Evolutionary conservation across 2,888 invertebrate species (phyloP).

Genomic region (Lutraria lutraria): DNA sequence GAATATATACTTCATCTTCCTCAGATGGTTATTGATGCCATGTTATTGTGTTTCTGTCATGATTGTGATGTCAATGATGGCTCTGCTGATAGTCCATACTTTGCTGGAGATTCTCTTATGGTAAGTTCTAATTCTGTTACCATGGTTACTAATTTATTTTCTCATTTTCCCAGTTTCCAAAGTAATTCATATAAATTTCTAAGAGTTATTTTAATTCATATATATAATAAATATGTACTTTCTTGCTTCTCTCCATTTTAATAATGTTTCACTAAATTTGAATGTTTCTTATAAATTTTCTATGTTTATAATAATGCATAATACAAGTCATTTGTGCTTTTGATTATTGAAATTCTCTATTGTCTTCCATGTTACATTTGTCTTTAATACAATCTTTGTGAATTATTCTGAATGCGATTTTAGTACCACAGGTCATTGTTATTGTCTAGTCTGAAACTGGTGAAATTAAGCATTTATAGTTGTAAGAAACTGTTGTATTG

Average conservation of each 20-base stretch:
- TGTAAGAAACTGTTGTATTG: too few relatives aligned
- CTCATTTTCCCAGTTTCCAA: not conserved
- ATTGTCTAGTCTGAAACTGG: too few relatives aligned
- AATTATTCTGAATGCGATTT: too few relatives aligned
- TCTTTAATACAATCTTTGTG: too few relatives aligned
- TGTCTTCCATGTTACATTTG: too few relatives aligned
- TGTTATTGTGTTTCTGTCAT: constrained; percentile 97
- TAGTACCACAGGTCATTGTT: too few relatives aligned
- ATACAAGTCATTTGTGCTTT: too few relatives aligned
- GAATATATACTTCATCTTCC: constrained; percentile 72
- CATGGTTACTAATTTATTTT: not conserved
- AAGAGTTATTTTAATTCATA: not conserved
- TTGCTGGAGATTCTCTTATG: constrained; percentile 86
- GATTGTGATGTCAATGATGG: constrained; percentile 94
- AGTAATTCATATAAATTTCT: not conserved
- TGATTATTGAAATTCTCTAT: too few relatives aligned
- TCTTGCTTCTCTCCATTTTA: not conserved
- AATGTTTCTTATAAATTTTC: too few relatives aligned
- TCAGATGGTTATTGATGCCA: constrained; percentile 97
- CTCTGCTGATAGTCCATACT: constrained; percentile 85
- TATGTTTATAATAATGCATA: too few relatives aligned
- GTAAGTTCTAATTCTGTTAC: constrained; percentile 71
- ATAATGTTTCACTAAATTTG: not conserved
- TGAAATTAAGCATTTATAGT: too few relatives aligned
- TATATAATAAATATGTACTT: not conserved